Percentiles rank a stretch among this genome's conserved stretches.
Evolutionary conservation across 2,888 invertebrate species (phyloP).

Genomic region (Pelosia muscerda): DNA sequence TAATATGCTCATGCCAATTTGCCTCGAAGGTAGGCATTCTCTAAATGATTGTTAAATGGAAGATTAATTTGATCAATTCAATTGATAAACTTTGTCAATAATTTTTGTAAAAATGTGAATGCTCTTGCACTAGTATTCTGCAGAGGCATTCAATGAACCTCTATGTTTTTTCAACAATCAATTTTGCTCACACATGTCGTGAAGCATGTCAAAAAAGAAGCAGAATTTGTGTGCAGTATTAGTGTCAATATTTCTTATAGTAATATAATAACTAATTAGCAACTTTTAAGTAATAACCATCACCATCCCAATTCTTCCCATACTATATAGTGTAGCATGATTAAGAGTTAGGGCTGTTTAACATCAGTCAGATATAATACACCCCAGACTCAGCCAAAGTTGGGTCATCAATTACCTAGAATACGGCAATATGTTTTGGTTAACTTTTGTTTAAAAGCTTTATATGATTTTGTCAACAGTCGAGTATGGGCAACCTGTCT

Average conservation of each 20-base stretch:
- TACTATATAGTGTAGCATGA: too few relatives aligned
- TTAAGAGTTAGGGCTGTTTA: too few relatives aligned
- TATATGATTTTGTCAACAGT: slow-evolving; percentile 66
- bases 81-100: neutral
- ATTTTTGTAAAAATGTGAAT: neutral
- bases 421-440: too few relatives aligned
- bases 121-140: neutral
- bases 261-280: too few relatives aligned
- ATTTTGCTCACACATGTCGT: neutral
- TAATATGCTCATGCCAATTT: too few relatives aligned
- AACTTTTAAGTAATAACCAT: too few relatives aligned
- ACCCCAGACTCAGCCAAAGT: too few relatives aligned
- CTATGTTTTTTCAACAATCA: neutral
- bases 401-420: too few relatives aligned
- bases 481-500: slow-evolving; percentile 88
- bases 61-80: neutral
- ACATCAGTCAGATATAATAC: too few relatives aligned
- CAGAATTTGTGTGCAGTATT: neutral
- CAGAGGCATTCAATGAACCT: neutral
- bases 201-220: neutral
- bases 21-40: too few relatives aligned
- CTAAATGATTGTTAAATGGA: neutral
- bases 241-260: neutral
- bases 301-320: too few relatives aligned
- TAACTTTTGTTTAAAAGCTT: neutral